Base-by-base conservation (phyloP, 1,140 invertebrate species). In the Mizuhopecten yessoensis region DNA sequence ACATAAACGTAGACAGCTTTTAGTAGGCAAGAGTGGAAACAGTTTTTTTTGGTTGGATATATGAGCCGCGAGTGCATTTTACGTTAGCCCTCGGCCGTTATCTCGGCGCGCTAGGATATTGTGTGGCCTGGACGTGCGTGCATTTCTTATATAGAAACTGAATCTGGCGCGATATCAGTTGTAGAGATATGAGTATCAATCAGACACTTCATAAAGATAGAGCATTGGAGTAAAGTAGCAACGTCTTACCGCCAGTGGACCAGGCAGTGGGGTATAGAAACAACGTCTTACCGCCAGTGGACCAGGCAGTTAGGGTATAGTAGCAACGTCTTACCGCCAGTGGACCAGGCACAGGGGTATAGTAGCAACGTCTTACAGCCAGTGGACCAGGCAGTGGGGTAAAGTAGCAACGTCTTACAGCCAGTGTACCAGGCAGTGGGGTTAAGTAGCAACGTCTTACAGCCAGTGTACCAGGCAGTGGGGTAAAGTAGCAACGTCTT, bases 121-220 rank as follows among this genome's bases (percentile, higher is more conserved):
- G 57, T 7, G 57, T 5, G 57, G 23, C n/a, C 57, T 75, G n/a
- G 57, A 75, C 5, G 20, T 9, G 57, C 17, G 57, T 75, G 57
- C 23, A 75, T 75, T n/a, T 75, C 57, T 75, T n/a, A 29, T 75
- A 75, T 29, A 75, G 57, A 75, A 75, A 75, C n/a, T 75, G 57
- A 75, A 75, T 75, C 57, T 75, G n/a, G n/a, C 23, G 57, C n/a
- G 23, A 29, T 75, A 75, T 75, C 57, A 75, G 57, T 75, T 13
- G 23, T 75, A 29, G 17, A 5, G 57, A 75, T 75, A 75, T 75
- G 57, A 29, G 29, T 29, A 75, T 29, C 57, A 75, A 75, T 75
- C 57, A n/a, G 5, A 75, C 57, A 75, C 57, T 75, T 75, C 57
- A 75, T 75, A 29, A 75, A 75, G 57, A 75, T 75, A 75, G 23